phyloP scores from a whole-genome alignment of 37 sponge, comb jelly and placozoan genomes.

The Agelas oroides region DNA sequence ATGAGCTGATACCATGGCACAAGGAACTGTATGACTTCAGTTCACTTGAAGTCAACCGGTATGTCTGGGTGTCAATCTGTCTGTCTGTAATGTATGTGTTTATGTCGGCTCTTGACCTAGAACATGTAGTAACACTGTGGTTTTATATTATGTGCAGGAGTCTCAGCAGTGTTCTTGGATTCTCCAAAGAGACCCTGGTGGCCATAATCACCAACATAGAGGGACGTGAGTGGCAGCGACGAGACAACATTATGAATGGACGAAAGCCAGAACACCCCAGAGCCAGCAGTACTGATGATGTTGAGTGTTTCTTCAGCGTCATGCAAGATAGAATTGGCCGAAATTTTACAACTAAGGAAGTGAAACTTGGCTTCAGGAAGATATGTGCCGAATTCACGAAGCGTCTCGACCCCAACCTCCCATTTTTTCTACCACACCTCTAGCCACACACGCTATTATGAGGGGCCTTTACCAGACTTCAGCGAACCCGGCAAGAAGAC shows the following conservation, averaged over 20 bases:
- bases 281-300: constrained; percentile 47
- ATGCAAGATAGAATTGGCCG: constrained; percentile 13
- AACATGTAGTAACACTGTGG: too few relatives aligned
- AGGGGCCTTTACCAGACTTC: constrained; percentile 10
- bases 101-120: too few relatives aligned
- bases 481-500: background rate
- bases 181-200: constrained; percentile 26
- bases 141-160: constrained; percentile 20
- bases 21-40: constrained; percentile 10
- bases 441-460: constrained; percentile 23
- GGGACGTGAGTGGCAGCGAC: constrained; percentile 27
- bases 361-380: constrained; percentile 3
- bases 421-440: constrained; percentile 37
- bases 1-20: constrained; percentile 51
- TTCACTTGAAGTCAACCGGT: constrained; percentile 30
- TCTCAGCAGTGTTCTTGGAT: constrained; percentile 5
- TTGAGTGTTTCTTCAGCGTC: constrained; percentile 41
- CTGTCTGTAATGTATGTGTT: background rate
- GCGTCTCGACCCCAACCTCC: constrained; percentile 13
- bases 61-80: too few relatives aligned
- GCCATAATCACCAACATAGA: constrained; percentile 40
- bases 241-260: background rate
- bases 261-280: constrained; percentile 32
- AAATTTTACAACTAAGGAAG: constrained; percentile 15
- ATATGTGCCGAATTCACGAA: constrained; percentile 26